These are phyloP conservation scores for Sinocyclocheilus grahami DNA, from an alignment of 2,113 vertebrate species.

Conservation along the genomic window DNA sequence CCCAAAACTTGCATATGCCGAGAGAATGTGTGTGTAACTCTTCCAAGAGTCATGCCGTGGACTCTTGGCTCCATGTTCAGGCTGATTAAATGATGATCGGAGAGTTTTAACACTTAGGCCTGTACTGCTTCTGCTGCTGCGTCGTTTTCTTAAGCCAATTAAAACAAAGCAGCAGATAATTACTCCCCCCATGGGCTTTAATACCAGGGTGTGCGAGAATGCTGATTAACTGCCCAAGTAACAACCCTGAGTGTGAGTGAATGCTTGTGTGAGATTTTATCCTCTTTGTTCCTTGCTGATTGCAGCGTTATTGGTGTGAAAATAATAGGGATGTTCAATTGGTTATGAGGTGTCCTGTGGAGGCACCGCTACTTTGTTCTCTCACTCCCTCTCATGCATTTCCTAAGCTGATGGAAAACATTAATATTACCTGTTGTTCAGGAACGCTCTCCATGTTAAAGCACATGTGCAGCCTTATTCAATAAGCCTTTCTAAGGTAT, in stretches of 20 bases:
- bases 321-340: constrained; percentile 6
- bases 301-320: constrained; percentile 8
- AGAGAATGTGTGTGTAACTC: constrained; percentile 38
- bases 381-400: background rate
- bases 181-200: constrained; percentile 38
- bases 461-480: constrained; percentile 31
- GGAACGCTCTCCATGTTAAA: background rate
- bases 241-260: constrained; percentile 12
- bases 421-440: too few species aligned
- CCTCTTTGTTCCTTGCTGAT: background rate
- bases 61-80: background rate
- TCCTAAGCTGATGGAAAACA: background rate
- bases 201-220: constrained; percentile 26
- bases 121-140: constrained; percentile 10
- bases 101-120: constrained; percentile 41
- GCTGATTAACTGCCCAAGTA: constrained; percentile 36
- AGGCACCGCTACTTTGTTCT: background rate
- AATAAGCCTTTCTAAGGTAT: background rate
- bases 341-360: constrained; percentile 5
- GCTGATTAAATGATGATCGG: constrained; percentile 44
- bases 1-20: constrained; percentile 36
- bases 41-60: constrained; percentile 34
- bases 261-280: background rate
- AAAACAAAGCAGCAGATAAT: constrained; percentile 45
- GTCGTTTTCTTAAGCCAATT: constrained; percentile 23